Base-by-base conservation (phyloP, 2,113 vertebrate genomes). In the Strigops habroptila region DNA sequence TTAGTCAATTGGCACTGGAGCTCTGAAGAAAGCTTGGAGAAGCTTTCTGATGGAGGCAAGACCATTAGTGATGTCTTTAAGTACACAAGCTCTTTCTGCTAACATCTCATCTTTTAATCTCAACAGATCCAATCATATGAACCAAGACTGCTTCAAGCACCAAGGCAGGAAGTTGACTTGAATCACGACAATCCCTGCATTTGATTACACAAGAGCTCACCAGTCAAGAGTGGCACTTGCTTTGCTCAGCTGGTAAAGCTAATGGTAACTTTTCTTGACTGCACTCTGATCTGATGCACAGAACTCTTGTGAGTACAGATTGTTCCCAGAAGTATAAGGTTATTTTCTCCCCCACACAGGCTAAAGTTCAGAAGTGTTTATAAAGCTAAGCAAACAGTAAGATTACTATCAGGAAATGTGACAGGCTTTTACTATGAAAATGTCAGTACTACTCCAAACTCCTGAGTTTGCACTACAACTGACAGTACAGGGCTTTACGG, bases 321-420 rank as follows among this genome's bases (percentile, higher is more conserved):
- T 23, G 6, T 7, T 71, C 57, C 62, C 65, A 60, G 35, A 8
- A 78, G 27, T 39, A 64, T 0, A 31, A 31, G 35, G 43, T 14
- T 80, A n/a, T 83, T 91, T 81, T 48, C 77, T 64, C 86, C 57
- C 43, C 39, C 74, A 71, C 59, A 14, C 6, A 55, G 74, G 57
- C 24, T 95, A 90, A 95, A 96, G 95, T 93, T 93, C 95, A 93
- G 83, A 39, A 68, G 51, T 63, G 62, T 92, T 93, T 82, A 51
- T 30, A 92, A 92, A 92, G 51, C 83, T 71, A 59, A 84, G 84
- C 70, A 90, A 95, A 94, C 83, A 89, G 24, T 53, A 35, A 70
- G 88, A 90, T 78, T 71, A 82, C 59, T 73, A 49, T 52, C n/a
- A 63, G 78, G 55, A 76, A 92, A 92, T 31, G 7, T 0, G 21